These are phyloP conservation scores for Cardiocondyla obscurior DNA, from an alignment of 1,140 invertebrate species.

Conservation along the genomic window DNA sequence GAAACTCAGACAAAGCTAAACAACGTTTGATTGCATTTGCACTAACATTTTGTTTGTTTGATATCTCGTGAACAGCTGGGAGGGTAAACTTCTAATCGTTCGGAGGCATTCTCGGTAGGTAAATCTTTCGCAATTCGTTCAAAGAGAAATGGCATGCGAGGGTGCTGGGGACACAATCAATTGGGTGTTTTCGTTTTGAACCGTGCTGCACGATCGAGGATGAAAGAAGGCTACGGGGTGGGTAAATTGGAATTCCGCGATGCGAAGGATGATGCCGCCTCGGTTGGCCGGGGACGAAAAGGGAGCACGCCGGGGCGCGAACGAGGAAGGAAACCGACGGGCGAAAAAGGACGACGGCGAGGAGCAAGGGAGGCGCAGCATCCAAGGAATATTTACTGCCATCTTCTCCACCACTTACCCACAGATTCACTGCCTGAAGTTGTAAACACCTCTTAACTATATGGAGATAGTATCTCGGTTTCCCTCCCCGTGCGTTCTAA, in stretches of 20 bases:
- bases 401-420: constrained; percentile 84
- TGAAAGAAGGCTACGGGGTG: constrained; percentile 70
- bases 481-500: constrained; percentile 69
- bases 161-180: constrained; percentile 73
- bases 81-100: not conserved
- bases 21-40: not conserved
- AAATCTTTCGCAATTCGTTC: constrained; percentile 25
- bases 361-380: constrained; percentile 67
- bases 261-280: constrained; percentile 72
- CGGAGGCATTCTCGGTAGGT: not conserved
- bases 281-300: constrained; percentile 54
- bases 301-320: constrained; percentile 41
- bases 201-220: constrained; percentile 59
- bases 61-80: not conserved
- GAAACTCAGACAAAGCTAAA: not conserved
- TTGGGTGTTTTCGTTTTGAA: constrained; percentile 78
- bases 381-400: constrained; percentile 83
- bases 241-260: constrained; percentile 83
- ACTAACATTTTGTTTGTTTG: not conserved
- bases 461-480: constrained; percentile 82
- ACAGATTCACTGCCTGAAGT: constrained; percentile 83
- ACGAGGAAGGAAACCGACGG: constrained; percentile 60
- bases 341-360: constrained; percentile 54
- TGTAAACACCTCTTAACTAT: constrained; percentile 85
- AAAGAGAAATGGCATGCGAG: constrained; percentile 55